Evolutionary conservation across 2,888 invertebrate genomes (phyloP), one percentile per base, ranked within the genome.

Genomic region (Chironomus riparius): DNA sequence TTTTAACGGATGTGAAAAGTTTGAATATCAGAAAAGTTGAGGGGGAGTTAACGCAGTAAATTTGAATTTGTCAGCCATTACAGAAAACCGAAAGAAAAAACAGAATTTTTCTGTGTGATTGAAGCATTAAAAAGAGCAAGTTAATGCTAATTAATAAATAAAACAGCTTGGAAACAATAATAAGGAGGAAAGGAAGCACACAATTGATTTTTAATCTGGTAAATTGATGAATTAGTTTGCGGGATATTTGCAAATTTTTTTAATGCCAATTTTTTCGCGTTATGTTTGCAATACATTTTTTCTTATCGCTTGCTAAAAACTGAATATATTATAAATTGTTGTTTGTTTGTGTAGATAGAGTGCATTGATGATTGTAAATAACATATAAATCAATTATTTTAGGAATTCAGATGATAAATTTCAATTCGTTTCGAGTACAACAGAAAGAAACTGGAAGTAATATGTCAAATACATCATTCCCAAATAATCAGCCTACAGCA

Each of bases 221-320:
- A 65, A 65, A 65, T 68, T 28, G 13, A 28, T n/a, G 5, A 47
- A 68, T 70, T 48, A 48, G 68, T 47, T 70, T 18, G 70, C 50
- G 18, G 48, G 70, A 6, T 65, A 12, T 65, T 70, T 47, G 70
- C 70, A 56, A 70, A 71, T 71, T 22, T 70, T 70, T 47, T 28
- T 70, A 38, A 18, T 28, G 71, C 71, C 71, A 50, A 70, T 70
- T 70, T 69, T 71, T 71, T 71, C 71, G 50, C 71, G 71, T 50
- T 47, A 47, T 70, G 70, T 70, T 70, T 18, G 47, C 47, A 10
- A 13, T 15, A 21, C 48, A 70, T 70, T 47, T 65, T 70, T 47
- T 56, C 56, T 56, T 56, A 56, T 56, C 56, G 56, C 56, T 56
- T 18, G 18, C 38, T 38, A 10, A 10, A 38, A 38, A 38, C 10